phyloP scores from a whole-genome alignment of 2,797 vertebrate species.

The Tenualosa thibaudeaui region DNA sequence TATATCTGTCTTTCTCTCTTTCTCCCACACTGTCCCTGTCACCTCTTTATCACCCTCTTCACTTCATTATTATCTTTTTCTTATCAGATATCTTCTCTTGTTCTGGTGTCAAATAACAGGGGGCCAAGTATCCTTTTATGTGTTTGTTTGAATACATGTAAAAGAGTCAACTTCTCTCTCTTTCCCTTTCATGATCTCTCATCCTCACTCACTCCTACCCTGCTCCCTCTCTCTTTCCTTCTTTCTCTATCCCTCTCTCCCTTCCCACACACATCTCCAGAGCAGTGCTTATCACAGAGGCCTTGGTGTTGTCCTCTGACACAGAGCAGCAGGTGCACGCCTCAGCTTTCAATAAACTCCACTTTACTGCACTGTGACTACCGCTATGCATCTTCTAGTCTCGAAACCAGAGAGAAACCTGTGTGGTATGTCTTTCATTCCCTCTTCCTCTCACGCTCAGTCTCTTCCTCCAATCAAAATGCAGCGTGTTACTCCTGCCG shows the following conservation, averaged over 20 bases:
- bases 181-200: background rate
- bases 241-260: background rate
- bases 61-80: background rate
- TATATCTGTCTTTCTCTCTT: background rate
- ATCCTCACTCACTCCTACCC: background rate
- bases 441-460: background rate
- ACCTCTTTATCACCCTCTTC: background rate
- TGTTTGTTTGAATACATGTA: background rate
- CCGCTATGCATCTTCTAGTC: too few relatives aligned
- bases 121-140: background rate
- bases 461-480: background rate
- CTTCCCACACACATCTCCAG: constrained; percentile 66
- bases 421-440: background rate
- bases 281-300: constrained; percentile 71
- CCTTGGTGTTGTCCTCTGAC: constrained; percentile 60
- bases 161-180: background rate
- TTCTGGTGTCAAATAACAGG: background rate
- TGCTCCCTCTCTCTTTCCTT: background rate
- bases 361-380: background rate
- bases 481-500: constrained; percentile 8
- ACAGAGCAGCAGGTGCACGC: constrained; percentile 69
- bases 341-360: too few relatives aligned
- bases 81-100: background rate
- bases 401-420: too few relatives aligned
- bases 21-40: background rate